Conservation (phyloP, 1,140 invertebrate species). For the Drosophila carrolli region DNA sequence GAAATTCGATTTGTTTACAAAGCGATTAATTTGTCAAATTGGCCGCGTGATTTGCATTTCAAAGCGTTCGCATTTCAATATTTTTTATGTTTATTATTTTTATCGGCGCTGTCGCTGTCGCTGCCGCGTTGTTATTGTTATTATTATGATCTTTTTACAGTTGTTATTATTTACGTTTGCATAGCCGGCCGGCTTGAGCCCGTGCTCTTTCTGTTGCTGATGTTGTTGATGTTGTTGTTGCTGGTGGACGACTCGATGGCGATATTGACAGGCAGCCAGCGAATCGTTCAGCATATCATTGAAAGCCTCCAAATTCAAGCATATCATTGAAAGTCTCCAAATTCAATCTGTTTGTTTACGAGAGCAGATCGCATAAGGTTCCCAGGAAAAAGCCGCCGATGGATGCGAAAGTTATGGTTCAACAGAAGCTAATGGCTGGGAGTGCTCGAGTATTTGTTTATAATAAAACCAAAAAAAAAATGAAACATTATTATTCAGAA, state of each 20-base stretch:
- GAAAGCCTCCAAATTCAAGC: not conserved
- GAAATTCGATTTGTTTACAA: constrained; percentile 49
- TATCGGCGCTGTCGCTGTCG: constrained; percentile 17
- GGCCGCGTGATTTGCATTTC: constrained; percentile 47
- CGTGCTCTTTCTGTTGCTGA: constrained; percentile 7
- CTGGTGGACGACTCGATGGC: not conserved
- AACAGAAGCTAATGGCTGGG: not conserved
- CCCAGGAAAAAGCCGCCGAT: not conserved
- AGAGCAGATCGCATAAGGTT: not conserved
- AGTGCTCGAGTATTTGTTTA: no score
- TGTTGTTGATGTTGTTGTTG: not conserved
- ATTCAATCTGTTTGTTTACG: not conserved
- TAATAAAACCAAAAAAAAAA: no score
- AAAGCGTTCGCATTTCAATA: constrained; percentile 40
- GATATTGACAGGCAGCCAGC: not conserved
- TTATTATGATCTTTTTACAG: constrained; percentile 11
- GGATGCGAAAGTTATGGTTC: not conserved
- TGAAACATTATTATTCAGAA: no score
- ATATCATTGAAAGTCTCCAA: not conserved
- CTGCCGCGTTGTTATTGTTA: constrained; percentile 17
- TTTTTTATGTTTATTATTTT: constrained; percentile 35
- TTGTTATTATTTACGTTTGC: constrained; percentile 37
- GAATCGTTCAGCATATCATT: not conserved
- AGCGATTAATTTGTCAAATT: constrained; percentile 54
- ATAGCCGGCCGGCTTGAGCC: constrained; percentile 18